A percentile compares a stretch with the other conserved stretches of the same genome.
Conservation (phyloP, 2,113 vertebrate species). For the Isurus oxyrinchus region DNA sequence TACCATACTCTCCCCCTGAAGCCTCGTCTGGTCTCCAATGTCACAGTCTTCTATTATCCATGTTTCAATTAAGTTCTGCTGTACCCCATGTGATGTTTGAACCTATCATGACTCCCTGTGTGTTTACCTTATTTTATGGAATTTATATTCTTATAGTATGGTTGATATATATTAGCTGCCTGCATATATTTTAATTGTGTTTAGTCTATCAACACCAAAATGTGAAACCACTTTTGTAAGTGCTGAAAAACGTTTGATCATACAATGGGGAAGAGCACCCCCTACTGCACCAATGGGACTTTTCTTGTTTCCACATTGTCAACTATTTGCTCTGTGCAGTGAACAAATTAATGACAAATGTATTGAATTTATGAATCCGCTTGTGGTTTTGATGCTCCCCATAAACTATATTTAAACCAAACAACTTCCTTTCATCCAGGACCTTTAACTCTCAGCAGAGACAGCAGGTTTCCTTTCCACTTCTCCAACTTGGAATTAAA, state of each 20-base stretch:
- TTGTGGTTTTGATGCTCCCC: neutral
- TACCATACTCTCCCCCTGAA: neutral
- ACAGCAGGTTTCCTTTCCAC: neutral
- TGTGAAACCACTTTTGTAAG: neutral
- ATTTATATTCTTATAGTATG: neutral
- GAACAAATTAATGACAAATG: neutral
- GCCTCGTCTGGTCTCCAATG: neutral
- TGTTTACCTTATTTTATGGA: neutral
- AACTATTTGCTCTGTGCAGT: neutral
- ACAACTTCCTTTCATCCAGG: neutral
- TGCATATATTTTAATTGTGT: neutral
- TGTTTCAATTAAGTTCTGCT: neutral
- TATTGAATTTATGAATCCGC: neutral
- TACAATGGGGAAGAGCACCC: constrained; percentile 32
- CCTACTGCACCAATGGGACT: constrained; percentile 7
- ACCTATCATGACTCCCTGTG: neutral
- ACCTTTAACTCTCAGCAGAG: neutral
- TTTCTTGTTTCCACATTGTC: neutral
- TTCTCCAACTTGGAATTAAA: neutral
- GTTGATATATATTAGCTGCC: neutral
- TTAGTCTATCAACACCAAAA: neutral
- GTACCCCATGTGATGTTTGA: neutral
- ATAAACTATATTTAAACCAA: neutral
- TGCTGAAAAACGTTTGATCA: neutral
- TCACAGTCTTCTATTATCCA: neutral